Evolutionary conservation across 2,113 vertebrate genomes (phyloP), one percentile per base, ranked within the genome.

Genomic region (Pseudois nayaur): DNA sequence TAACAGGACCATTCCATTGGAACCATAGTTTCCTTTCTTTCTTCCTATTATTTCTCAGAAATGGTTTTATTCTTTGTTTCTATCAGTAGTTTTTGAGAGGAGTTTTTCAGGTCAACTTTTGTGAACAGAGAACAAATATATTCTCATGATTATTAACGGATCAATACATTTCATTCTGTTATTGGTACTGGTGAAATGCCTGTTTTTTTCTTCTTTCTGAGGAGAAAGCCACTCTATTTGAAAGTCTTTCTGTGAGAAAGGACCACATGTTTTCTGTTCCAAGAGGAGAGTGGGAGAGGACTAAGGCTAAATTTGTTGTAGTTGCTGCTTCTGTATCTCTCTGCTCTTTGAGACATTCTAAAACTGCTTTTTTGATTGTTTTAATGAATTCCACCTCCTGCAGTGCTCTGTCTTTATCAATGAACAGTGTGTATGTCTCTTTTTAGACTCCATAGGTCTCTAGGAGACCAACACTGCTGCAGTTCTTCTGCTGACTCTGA

Each of bases 81-180:
- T 33, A 36, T 89, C 45, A 86, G 59, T 96, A 40, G 59, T 23
- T 93, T 95, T 87, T 89, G 21, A 93, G 74, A 79, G 21, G 50
- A 57, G 40, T 89, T 96, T 97, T 92, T 64, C 43, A 64, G 54
- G 54, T 52, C 29, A 62, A 64, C 54, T 9, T 92, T 97, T 94
- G 67, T 92, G 60, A 91, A 85, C 36, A 89, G 78, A 59, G 60
- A 92, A 91, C 67, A 31, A 94, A 62, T 48, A 5, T n/a, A 31
- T 92, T 67, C 89, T 86, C 15, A 74, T 82, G 40, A 12, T 64
- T 62, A 12, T 74, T 64, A 78, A 62, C 81, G 67, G 29, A 87
- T 64, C 7, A 76, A 9, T 54, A 50, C 48, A 55, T 90, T 83
- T 93, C 3, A 43, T 14, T 43, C 79, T 81, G 36, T 81, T 79